Evolutionary conservation across 1,140 invertebrate species (phyloP), one percentile per base, ranked within the genome.

Genomic region (Oryctes rhinoceros): DNA sequence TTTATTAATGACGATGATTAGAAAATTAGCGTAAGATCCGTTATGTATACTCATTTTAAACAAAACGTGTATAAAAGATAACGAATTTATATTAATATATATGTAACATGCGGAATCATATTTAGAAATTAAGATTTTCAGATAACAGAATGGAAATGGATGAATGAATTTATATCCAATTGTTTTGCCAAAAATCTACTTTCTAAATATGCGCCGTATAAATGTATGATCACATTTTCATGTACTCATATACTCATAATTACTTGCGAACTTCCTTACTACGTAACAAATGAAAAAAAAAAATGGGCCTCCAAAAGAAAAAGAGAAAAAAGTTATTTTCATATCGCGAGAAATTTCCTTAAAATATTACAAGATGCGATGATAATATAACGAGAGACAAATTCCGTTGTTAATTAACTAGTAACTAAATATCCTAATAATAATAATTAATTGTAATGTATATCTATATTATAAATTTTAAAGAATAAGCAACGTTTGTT

Each of bases 281-380:
- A 67, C 65, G 20, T 24, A 67, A 67, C 53, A 62, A 62, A 62
- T 62, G 53, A 62, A 30, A 30, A 30, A 65, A 7, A 13, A 67
- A 67, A 20, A 24, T 67, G 65, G 65, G 65, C 65, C 65, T 67
- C 65, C 65, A 67, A 67, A 67, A 67, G 10, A 35, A 6, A 67
- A 24, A 13, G 24, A 67, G 11, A 18, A 4, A 65, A 65, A 15
- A 65, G 62, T 15, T 67, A 67, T 67, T 67, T 67, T 67, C 65
- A 67, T 67, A 67, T 62, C 53, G 7, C 53, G 20, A 62, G 20
- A 62, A 13, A 5, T 62, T 62, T 20, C 53, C 13, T 62, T 62
- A 62, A n/a, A 62, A 62, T 62, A 18, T 4, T 20, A 13, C 15
- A 44, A 44, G 39, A 44, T 44, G 39, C 39, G 39, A 53, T 15